A percentile compares a stretch with the other conserved stretches of the same genome.
Evolutionary conservation across 2,797 vertebrate species (phyloP).

Genomic region (Epinephelus awoara): DNA sequence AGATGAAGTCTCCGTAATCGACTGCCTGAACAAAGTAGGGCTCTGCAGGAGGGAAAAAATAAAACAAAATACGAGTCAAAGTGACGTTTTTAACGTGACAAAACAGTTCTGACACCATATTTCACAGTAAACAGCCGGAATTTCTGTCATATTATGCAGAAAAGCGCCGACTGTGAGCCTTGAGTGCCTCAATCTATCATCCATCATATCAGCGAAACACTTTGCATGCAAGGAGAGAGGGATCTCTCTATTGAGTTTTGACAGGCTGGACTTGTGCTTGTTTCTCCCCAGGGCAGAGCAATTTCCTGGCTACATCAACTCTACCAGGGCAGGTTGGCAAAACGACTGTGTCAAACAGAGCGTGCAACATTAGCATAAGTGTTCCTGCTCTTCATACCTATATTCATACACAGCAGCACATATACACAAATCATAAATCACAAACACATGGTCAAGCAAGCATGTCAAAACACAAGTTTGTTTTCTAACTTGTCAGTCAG

Average conservation of each 20-base stretch:
- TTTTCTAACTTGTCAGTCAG: constrained; percentile 58
- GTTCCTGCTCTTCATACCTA: constrained; percentile 40
- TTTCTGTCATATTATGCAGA: constrained; percentile 73
- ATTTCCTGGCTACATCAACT: constrained; percentile 72
- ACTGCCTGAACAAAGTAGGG: constrained; percentile 98
- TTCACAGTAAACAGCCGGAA: constrained; percentile 69
- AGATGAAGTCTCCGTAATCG: constrained; percentile 96
- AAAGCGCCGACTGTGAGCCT: constrained; percentile 57
- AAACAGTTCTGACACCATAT: constrained; percentile 71
- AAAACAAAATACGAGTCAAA: constrained; percentile 45
- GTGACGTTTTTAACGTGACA: constrained; percentile 52
- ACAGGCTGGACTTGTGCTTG: constrained; percentile 72
- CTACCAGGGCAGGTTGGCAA: constrained; percentile 56
- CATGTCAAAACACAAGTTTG: constrained; percentile 45
- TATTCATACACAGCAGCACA: constrained; percentile 35
- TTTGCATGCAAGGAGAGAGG: constrained; percentile 69
- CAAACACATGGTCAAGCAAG: constrained; percentile 37
- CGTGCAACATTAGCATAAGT: constrained; percentile 68
- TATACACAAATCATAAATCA: constrained; percentile 45
- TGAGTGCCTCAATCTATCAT: constrained; percentile 73
- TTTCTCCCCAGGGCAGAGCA: constrained; percentile 64
- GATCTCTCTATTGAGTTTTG: constrained; percentile 73
- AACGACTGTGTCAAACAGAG: constrained; percentile 68
- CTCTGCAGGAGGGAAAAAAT: constrained; percentile 82
- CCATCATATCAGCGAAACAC: constrained; percentile 69